A percentile compares a stretch with the other conserved stretches of the same genome.
Conservation (phyloP, 2,888 invertebrate species). For the Melanargia galathea region DNA sequence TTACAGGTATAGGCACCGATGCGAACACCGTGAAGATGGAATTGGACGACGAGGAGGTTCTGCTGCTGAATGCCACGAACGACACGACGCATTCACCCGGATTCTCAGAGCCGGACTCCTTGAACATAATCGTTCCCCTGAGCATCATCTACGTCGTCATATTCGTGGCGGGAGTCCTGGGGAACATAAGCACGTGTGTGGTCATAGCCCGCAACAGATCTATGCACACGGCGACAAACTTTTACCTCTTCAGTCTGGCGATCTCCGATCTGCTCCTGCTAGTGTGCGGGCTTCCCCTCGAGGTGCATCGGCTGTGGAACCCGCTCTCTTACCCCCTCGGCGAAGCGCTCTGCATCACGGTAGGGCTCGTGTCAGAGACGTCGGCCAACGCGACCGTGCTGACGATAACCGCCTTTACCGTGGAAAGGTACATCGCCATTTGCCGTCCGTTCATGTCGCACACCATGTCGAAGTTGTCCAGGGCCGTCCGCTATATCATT, state of each 20-base stretch:
- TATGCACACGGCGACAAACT: conserved; percentile 93
- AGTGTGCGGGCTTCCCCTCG: conserved; percentile 89
- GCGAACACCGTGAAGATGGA: conserved; percentile 51
- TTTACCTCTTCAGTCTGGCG: conserved; percentile 90
- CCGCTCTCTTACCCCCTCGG: conserved; percentile 89
- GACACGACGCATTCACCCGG: conserved; percentile 49
- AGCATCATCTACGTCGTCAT: conserved; percentile 86
- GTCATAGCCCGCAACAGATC: conserved; percentile 89
- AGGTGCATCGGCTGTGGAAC: conserved; percentile 89
- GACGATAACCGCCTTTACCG: conserved; percentile 93
- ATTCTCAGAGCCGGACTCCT: conserved; percentile 73
- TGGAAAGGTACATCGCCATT: conserved; percentile 93
- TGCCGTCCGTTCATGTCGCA: conserved; percentile 92
- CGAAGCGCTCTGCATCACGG: conserved; percentile 88
- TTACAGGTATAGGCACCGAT: conserved; percentile 32
- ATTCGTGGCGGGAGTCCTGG: conserved; percentile 88
- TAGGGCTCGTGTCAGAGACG: conserved; percentile 92
- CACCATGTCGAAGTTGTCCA: conserved; percentile 90
- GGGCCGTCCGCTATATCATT: conserved; percentile 89
- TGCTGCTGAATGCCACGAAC: conserved; percentile 59
- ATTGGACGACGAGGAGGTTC: conserved; percentile 50
- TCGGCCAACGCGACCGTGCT: conserved; percentile 92
- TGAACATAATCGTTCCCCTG: conserved; percentile 85
- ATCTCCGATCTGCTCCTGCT: conserved; percentile 89
- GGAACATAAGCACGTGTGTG: conserved; percentile 90